Base-by-base conservation (phyloP, 2,113 vertebrate species). In the Microcebus tavaratra region DNA sequence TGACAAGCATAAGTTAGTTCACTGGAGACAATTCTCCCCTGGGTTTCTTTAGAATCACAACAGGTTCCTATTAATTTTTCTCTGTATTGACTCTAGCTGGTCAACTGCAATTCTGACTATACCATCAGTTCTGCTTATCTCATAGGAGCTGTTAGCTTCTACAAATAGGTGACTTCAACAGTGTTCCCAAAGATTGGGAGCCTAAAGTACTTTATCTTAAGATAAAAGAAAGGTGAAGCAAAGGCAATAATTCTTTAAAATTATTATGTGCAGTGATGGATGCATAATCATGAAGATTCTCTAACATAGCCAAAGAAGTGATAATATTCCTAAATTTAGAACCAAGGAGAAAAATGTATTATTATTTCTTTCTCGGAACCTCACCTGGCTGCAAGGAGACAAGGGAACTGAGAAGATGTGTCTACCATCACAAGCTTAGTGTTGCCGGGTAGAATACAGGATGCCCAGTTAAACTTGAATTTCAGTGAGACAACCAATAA, bases 211-310 rank as follows among this genome's bases (percentile, higher is more conserved):
- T 79, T 80, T 34, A 68, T 70, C n/a, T 42, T 65, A 76, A 78
- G 67, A 75, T 53, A 61, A 36, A 90, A 85, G n/a, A 48, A 95
- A 95, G 34, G 55, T 18, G 76, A 91, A 50, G 17, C 7, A 63
- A 86, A 42, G 14, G 36, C 53, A 94, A 27, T 15, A 8, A 70
- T 39, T 73, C 80, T 83, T 45, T 50, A 84, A 39, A 63, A 80
- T 53, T 23, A 78, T 31, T 18, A 23, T 15, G 14, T 73, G 42
- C 2, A 48, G 61, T 0, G 12, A 36, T 5, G n/a, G 34, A 48
- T 13, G 20, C 1, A 11, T 2, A 21, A 57, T 61, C 48, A 53
- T 27, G 23, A 63, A 39, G 57, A 75, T 68, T 55, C 14, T 90
- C 39, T 78, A 82, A 67, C 25, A 50, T 0, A 72, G 50, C 21